Conservation (phyloP, 2,113 vertebrate species). For the Lipophrys pholis region DNA sequence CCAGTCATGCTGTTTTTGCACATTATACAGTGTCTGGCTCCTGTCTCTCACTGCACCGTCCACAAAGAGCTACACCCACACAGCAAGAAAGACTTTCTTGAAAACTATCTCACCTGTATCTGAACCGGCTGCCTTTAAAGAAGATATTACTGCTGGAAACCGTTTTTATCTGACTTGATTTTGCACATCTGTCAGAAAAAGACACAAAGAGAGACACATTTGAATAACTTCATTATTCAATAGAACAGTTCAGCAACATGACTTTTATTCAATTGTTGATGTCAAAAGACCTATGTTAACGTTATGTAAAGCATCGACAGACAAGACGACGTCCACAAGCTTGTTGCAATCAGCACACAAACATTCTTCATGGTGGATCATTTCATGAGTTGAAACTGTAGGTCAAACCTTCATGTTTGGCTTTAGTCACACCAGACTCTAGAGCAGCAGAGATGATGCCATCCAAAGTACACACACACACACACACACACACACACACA, state of each 20-base stretch:
- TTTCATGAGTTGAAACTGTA: slow-evolving; percentile 12
- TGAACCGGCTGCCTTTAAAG: slow-evolving; percentile 98
- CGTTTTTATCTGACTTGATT: slow-evolving; percentile 98
- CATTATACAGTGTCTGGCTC: neutral
- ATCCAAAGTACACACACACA: too few species aligned
- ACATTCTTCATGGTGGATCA: too few species aligned
- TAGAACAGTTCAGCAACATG: neutral
- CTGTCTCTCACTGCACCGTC: neutral
- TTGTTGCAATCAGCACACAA: neutral
- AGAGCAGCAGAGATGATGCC: too few species aligned
- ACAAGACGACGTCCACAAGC: too few species aligned
- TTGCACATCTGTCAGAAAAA: slow-evolving; percentile 89
- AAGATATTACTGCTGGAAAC: slow-evolving; percentile 98
- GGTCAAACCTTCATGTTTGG: slow-evolving; percentile 30
- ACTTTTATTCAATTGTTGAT: too few species aligned
- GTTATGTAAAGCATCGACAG: neutral
- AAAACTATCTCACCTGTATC: slow-evolving; percentile 88
- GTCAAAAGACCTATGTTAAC: neutral
- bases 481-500: too few species aligned
- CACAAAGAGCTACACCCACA: neutral
- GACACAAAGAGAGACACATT: slow-evolving; percentile 9
- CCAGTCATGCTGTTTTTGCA: neutral
- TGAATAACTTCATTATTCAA: slow-evolving; percentile 5
- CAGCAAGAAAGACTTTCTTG: neutral
- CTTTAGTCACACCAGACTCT: too few species aligned